Evolutionary conservation across 2,888 invertebrate species (phyloP).

Genomic region (Chirona hameri): DNA sequence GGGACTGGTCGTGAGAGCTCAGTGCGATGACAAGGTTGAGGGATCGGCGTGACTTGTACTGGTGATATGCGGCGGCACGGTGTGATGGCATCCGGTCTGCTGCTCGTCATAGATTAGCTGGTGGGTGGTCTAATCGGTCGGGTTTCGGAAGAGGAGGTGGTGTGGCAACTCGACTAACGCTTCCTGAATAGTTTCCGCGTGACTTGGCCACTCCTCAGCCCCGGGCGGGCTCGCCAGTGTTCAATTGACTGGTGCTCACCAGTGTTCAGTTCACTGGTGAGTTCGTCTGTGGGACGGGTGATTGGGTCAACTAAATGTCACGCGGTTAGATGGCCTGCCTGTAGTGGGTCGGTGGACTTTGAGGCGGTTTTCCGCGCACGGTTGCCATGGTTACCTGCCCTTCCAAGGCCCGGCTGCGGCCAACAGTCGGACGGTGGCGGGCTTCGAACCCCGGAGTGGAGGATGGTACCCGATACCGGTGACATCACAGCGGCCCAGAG

Average conservation of each 20-base stretch:
- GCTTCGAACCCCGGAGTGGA: not conserved
- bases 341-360: not conserved
- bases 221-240: too few relatives aligned
- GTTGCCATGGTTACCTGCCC: slow-evolving; percentile 3
- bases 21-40: too few relatives aligned
- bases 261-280: too few relatives aligned
- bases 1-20: too few relatives aligned
- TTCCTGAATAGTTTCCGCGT: not conserved
- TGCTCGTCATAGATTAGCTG: not conserved
- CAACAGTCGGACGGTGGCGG: not conserved
- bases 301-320: not conserved
- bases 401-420: not conserved
- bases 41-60: too few relatives aligned
- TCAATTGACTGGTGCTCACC: too few relatives aligned
- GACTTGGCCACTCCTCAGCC: too few relatives aligned
- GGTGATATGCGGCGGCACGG: not conserved
- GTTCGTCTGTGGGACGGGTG: too few relatives aligned
- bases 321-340: not conserved
- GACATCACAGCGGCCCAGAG: too few relatives aligned
- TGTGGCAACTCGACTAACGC: slow-evolving; percentile 22
- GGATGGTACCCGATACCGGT: too few relatives aligned
- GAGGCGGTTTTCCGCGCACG: not conserved
- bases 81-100: not conserved
- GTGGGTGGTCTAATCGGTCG: not conserved
- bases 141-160: slow-evolving; percentile 24